A percentile compares a stretch with the other conserved stretches of the same genome.
Evolutionary conservation across 2,113 vertebrate genomes (phyloP).

Genomic region (Elanoides forficatus): DNA sequence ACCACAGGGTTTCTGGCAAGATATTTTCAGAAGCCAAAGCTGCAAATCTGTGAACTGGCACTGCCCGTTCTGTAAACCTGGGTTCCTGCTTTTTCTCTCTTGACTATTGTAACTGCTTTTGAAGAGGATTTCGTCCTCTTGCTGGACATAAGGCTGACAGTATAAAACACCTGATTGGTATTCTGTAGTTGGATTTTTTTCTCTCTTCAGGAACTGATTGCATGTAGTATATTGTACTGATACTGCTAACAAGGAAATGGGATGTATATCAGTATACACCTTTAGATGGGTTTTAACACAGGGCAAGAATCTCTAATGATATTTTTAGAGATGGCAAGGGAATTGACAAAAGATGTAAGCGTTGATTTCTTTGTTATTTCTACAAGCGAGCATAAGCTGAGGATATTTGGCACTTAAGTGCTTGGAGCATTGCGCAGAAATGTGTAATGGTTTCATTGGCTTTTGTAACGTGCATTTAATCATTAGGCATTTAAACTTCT

Average conservation of each 20-base stretch:
- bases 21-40: not conserved
- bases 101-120: not conserved
- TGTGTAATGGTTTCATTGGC: not conserved
- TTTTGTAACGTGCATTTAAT: not conserved
- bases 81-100: not conserved
- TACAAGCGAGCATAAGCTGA: not conserved
- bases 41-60: not conserved
- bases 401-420: not conserved
- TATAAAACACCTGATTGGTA: not conserved
- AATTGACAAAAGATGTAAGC: not conserved
- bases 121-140: not conserved
- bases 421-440: not conserved
- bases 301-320: not conserved
- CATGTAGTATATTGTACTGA: not conserved
- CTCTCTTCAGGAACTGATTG: not conserved
- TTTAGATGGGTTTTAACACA: not conserved
- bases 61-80: not conserved
- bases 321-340: not conserved
- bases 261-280: fast-evolving
- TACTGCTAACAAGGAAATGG: not conserved
- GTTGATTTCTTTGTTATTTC: not conserved
- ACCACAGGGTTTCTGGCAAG: not conserved
- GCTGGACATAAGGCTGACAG: not conserved
- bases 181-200: not conserved
- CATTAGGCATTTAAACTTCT: not conserved